Evolutionary conservation across 2,113 vertebrate genomes (phyloP), one percentile per base, ranked within the genome.

Genomic region (Lepus timidus): DNA sequence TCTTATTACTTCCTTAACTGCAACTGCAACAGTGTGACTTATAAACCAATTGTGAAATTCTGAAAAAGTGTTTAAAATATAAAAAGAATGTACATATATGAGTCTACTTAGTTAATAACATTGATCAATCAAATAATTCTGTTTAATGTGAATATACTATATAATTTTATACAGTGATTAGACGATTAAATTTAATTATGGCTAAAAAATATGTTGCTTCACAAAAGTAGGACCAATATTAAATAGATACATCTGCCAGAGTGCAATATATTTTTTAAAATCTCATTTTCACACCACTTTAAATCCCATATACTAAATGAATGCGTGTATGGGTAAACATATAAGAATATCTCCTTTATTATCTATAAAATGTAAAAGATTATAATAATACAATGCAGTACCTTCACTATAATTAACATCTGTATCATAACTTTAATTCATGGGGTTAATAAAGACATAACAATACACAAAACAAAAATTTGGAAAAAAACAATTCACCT

Each of bases 1-100:
- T 94, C 97, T 97, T 96, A 94, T 97, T 96, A 82, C 71, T 97
- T 97, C 68, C 91, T 85, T 90, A 97, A 92, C 22, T 81, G 51
- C 84, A 97, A 90, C 44, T 70, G 27, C 29, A 61, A 88, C 39
- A 44, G 9, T 80, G 49, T 94, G 74, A 97, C 97, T 90, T 90
- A 16, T 95, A 97, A 98, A 95, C 90, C 90, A 95, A 84, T 88
- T 39, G 73, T 67, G 70, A 88, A 12, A 96, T 64, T 84, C 44
- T 94, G 67, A 91, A 97, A 96, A 39, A 96, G 31, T 64, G 95
- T 0, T 31, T 92, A 83, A 95, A 94, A 82, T 91, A 73, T 58
- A 88, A 95, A 87, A 20, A 86, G 68, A 97, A 82, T 71, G 67
- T 39, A 29, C 84, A n/a, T 13, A 81, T 39, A 83, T 29, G 58